Base-by-base conservation (phyloP, 2,113 vertebrate genomes). In the Anoura caudifer region DNA sequence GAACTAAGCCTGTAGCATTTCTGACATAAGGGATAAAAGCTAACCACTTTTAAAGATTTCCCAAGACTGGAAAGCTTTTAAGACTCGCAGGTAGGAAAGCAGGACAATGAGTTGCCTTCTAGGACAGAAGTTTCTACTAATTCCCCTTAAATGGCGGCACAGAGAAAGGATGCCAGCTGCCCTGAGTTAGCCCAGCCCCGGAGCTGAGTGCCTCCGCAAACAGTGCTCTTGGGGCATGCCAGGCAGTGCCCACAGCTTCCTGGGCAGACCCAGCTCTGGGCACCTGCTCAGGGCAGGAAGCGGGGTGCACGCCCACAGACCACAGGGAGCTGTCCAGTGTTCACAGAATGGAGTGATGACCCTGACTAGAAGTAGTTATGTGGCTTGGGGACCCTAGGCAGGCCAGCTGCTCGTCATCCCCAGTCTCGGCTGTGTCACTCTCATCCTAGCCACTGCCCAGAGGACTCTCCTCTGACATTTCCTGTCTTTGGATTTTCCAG, bases 381-480 rank as follows among this genome's bases (percentile, higher is more conserved):
- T 28, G 47, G 47, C 17, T 33, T 9, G 0, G 11, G 28, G 6
- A 26, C 33, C 24, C 24, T n/a, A 19, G 47, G 41, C 19, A 54
- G 41, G 17, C 69, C 38, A 5, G 45, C 5, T 9, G 19, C 52
- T 36, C 43, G 0, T 4, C 4, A 38, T 1, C 36, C 19, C 11
- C 16, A 10, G 3, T 8, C 31, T 24, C 7, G 0, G 33, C n/a
- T 17, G 3, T 26, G 4, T 38, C 45, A 26, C 4, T 28, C 52
- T 22, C 2, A 0, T 41, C 82, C 41, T 41, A 47, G 43, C 26
- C 69, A 52, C 80, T 84, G 22, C 50, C 17, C 2, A 0, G 1
- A 14, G 31, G 50, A 47, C 50, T 59, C 17, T 31, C 54, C 36
- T 67, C 31, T n/a, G 38, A 26, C 19, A 38, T 11, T 10, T 33